A percentile compares a stretch with the other conserved stretches of the same genome.
Conservation (phyloP, 2,888 invertebrate species). For the Agapostemon virescens region DNA sequence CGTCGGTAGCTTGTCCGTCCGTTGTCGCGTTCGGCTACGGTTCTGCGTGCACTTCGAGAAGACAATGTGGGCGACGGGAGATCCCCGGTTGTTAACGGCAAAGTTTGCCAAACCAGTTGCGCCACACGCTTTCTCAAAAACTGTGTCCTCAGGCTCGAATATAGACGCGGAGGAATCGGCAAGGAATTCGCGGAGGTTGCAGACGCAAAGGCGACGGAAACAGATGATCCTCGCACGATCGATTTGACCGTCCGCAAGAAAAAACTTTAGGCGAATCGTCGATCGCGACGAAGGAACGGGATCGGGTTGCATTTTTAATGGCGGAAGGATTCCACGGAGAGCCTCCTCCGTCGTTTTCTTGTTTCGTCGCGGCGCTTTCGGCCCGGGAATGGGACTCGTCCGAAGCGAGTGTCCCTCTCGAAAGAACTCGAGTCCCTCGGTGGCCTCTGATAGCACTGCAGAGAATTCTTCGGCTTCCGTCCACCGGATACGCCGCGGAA, state of each 20-base stretch:
- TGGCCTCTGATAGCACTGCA: constrained; percentile 30
- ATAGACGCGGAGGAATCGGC: background rate
- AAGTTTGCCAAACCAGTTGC: background rate
- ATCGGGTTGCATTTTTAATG: constrained; percentile 6
- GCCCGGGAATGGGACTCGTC: background rate
- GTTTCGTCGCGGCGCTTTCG: constrained; percentile 1
- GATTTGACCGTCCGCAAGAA: background rate
- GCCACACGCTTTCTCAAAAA: background rate
- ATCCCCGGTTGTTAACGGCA: background rate
- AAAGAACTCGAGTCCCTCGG: constrained; percentile 19
- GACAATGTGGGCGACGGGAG: background rate
- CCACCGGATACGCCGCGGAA: constrained; percentile 6
- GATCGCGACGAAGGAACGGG: background rate
- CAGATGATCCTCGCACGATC: constrained; percentile 27
- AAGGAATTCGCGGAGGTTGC: background rate
- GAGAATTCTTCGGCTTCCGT: constrained; percentile 37
- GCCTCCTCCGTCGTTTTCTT: background rate
- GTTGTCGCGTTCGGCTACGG: no score
- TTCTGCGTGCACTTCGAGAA: no score
- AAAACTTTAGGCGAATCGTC: background rate
- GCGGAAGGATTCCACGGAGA: background rate
- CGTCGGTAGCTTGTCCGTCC: no score
- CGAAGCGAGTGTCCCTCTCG: background rate
- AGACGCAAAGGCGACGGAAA: constrained; percentile 27
- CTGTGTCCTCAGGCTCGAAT: no score